Base-by-base conservation (phyloP, 2,888 invertebrate genomes). In the Philereme transversata region DNA sequence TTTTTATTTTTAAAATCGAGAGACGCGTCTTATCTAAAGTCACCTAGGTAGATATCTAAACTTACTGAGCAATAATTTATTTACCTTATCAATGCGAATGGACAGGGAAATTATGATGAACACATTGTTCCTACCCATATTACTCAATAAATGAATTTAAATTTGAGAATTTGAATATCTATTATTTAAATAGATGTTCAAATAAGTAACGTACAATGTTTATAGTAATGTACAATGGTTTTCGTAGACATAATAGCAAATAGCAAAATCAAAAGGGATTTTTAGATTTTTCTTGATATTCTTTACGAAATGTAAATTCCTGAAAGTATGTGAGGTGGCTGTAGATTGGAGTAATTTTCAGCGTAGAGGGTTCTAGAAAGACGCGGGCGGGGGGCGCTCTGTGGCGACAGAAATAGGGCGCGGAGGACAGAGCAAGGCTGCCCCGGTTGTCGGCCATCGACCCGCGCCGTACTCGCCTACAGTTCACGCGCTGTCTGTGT, bases 351-450 rank as follows among this genome's bases (percentile, higher is more conserved):
- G 77, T 84, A 81, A 87, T 82, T 86, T 86, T 75, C 74, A 83
- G 76, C 53, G 51, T 77, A 70, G 80, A 77, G 82, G 84, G 83
- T 83, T 81, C 78, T 76, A 72, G 65, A 73, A 78, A 78, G 67
- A 64, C 55, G 67, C 62, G 68, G 72, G 68, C 67, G 70, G 72
- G 78, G 71, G 75, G 71, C 71, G 74, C 74, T 74, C 79, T 80
- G 87, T 83, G 86, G 89, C 84, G 88, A 88, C 90, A 90, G 90
- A 92, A 91, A 92, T 92, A 91, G 91, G 90, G 88, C 91, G 86
- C 90, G 83, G 91, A 91, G 91, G 92, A 90, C 91, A 87, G 88
- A 88, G 90, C 91, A 92, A 92, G 92, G 92, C 91, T 91, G 92
- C 88, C 90, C 92, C 75, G 86, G 88, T 90, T 92, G 81, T 68